Evolutionary conservation across 2,888 invertebrate genomes (phyloP).

Genomic region (Hemistola chrysoprasaria): DNA sequence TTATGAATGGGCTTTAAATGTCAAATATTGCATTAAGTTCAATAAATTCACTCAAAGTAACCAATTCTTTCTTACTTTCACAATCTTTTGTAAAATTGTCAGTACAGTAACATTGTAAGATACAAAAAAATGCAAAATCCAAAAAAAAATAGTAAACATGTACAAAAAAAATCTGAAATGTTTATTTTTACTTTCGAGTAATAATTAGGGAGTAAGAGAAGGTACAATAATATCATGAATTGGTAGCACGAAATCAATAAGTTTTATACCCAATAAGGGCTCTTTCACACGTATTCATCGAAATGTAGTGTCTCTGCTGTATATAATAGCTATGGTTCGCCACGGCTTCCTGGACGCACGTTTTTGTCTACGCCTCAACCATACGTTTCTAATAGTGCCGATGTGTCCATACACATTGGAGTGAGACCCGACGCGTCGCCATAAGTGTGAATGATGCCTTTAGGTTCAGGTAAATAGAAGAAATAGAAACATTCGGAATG

Average conservation of each 20-base stretch:
- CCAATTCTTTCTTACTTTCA: conserved; percentile 63
- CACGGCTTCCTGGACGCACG: too few relatives aligned
- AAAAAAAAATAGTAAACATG: conserved; percentile 59
- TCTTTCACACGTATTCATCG: too few relatives aligned
- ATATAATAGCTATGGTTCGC: too few relatives aligned
- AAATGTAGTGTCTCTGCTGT: too few relatives aligned
- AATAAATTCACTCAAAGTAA: conserved; percentile 61
- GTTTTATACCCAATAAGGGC: too few relatives aligned
- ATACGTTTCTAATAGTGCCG: too few relatives aligned
- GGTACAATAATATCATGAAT: neutral
- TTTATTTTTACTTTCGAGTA: conserved; percentile 41
- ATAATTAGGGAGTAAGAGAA: too few relatives aligned
- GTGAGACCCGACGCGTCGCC: too few relatives aligned
- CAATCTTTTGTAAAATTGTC: conserved; percentile 44
- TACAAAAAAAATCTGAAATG: conserved; percentile 41
- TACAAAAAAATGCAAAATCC: conserved; percentile 38
- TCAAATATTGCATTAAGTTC: conserved; percentile 63
- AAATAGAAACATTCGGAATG: conserved; percentile 29
- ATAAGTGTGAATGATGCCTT: too few relatives aligned
- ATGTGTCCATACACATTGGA: too few relatives aligned
- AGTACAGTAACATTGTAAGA: conserved; percentile 45
- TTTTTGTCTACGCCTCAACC: too few relatives aligned
- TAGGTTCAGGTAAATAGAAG: conserved; percentile 13
- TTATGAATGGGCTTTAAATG: conserved; percentile 52
- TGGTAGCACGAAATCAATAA: too few relatives aligned